A percentile compares a stretch with the other conserved stretches of the same genome.
phyloP scores from a whole-genome alignment of 2,888 invertebrate species.

The Fragum sueziense region DNA sequence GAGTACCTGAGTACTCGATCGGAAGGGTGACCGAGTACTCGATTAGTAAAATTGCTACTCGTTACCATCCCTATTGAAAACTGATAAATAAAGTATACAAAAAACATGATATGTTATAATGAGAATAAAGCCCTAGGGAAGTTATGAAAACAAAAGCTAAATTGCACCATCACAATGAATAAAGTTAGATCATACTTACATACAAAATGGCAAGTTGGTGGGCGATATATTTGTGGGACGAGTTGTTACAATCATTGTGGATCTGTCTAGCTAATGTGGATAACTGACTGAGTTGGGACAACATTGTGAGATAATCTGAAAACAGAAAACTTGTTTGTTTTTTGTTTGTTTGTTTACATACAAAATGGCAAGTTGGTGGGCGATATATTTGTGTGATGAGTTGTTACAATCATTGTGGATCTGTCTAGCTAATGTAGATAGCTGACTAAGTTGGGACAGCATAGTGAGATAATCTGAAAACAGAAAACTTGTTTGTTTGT shows the following conservation, averaged over 20 bases:
- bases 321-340: too few relatives aligned
- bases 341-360: constrained; percentile 78
- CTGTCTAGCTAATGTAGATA: constrained; percentile 68
- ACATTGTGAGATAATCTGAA: constrained; percentile 68
- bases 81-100: too few relatives aligned
- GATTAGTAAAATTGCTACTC: too few relatives aligned
- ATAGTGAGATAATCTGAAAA: constrained; percentile 69
- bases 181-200: constrained; percentile 73
- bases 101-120: too few relatives aligned
- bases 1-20: too few relatives aligned
- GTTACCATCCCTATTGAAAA: too few relatives aligned
- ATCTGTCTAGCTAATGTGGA: constrained; percentile 70
- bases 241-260: constrained; percentile 66
- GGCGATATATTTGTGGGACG: constrained; percentile 75
- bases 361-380: constrained; percentile 74
- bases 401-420: constrained; percentile 69
- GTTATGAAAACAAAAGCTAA: too few relatives aligned
- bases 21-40: too few relatives aligned
- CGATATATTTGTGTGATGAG: constrained; percentile 74
- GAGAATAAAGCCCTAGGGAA: too few relatives aligned
- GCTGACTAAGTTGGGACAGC: constrained; percentile 66
- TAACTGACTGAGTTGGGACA: constrained; percentile 68
- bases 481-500: constrained; percentile 17
- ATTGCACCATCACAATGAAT: too few relatives aligned
- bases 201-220: constrained; percentile 75